phyloP scores from a whole-genome alignment of 2,113 vertebrate genomes.

The Casuarius casuarius region DNA sequence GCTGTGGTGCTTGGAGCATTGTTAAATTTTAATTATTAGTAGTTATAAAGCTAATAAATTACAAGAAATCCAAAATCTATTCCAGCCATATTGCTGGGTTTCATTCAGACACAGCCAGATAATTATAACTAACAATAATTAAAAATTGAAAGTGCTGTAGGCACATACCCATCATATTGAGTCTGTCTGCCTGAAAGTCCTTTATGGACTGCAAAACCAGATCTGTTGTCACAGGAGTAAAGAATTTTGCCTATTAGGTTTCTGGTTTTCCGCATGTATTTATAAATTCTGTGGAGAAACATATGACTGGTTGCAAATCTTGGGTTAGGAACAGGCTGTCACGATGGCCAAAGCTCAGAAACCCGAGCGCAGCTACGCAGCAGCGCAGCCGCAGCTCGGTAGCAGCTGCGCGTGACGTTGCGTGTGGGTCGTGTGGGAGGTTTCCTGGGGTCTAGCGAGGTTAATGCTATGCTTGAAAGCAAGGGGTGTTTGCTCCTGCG shows the following conservation, averaged over 20 bases:
- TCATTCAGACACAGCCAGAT: slow-evolving; percentile 76
- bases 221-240: not conserved
- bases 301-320: not conserved
- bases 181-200: slow-evolving; percentile 69
- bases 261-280: not conserved
- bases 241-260: not conserved
- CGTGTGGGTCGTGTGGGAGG: rapidly evolving
- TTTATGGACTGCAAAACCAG: slow-evolving; percentile 54
- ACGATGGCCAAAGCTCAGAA: not conserved
- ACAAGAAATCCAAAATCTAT: slow-evolving; percentile 59
- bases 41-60: slow-evolving; percentile 76
- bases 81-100: slow-evolving; percentile 66
- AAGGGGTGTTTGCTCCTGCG: rapidly evolving
- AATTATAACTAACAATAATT: slow-evolving; percentile 85
- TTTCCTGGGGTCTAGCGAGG: not conserved
- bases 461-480: not conserved
- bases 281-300: not conserved
- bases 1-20: slow-evolving; percentile 41
- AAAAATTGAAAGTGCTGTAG: slow-evolving; percentile 82
- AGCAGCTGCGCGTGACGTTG: not conserved
- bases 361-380: rapidly evolving
- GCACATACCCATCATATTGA: slow-evolving; percentile 76
- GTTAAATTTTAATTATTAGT: slow-evolving; percentile 73
- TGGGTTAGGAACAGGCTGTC: not conserved
- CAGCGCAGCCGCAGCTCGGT: not conserved